A percentile compares a stretch with the other conserved stretches of the same genome.
These are phyloP conservation scores for Tyrophagus putrescentiae DNA, from an alignment of 1,140 invertebrate genomes.

Conservation along the genomic window DNA sequence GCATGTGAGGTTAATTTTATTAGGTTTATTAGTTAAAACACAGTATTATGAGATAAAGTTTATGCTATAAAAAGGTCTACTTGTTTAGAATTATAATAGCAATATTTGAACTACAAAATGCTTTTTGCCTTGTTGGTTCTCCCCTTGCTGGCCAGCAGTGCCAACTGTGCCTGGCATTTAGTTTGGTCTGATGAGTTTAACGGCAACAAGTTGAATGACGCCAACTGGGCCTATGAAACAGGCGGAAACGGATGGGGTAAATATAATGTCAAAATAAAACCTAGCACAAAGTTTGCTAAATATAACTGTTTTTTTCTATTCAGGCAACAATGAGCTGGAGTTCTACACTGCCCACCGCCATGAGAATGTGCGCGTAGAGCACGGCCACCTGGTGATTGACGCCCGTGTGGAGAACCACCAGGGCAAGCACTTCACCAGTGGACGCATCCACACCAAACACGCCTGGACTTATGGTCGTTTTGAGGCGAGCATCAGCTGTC, in stretches of 20 bases:
- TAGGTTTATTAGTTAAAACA: no score
- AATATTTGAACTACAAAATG: no score
- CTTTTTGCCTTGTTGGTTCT: no score
- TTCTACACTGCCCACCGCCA: constrained; percentile 12
- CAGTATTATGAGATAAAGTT: no score
- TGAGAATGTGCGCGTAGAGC: constrained; percentile 2
- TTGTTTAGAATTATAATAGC: no score
- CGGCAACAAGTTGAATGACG: not conserved
- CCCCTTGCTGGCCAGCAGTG: not conserved
- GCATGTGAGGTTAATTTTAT: no score
- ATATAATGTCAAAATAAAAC: not conserved
- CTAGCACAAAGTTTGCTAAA: not conserved
- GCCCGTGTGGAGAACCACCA: not conserved
- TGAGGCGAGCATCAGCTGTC: not conserved
- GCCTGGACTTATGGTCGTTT: constrained; percentile 17
- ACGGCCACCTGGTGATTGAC: constrained; percentile 15
- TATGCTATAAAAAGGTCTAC: no score
- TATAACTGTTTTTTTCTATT: constrained; percentile 1
- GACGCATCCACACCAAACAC: not conserved
- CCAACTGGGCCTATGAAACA: constrained; percentile 20
- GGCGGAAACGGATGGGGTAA: constrained; percentile 21
- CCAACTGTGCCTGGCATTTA: constrained; percentile 9
- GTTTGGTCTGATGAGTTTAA: constrained; percentile 25
- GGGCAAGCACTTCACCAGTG: not conserved
- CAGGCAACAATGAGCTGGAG: constrained; percentile 13